Percentiles rank a stretch among this genome's conserved stretches.
Conservation (phyloP, 1,140 invertebrate species). For the Anagrus nilaparvatae region DNA sequence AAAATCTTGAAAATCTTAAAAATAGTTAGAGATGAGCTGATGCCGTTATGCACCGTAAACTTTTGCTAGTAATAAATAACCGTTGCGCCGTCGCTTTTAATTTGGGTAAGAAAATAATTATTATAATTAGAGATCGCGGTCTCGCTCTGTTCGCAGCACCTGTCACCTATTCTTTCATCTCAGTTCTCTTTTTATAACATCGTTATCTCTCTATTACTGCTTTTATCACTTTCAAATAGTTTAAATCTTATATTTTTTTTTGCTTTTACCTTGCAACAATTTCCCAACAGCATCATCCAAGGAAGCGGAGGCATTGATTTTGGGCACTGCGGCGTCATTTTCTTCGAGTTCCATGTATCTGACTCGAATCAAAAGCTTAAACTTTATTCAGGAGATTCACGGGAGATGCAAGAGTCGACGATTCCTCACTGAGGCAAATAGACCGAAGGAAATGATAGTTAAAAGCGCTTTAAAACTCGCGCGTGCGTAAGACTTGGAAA, state of each 20-base stretch:
- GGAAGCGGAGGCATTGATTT: too few relatives aligned
- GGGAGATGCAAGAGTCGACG: too few relatives aligned
- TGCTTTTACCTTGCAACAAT: constrained; percentile 33
- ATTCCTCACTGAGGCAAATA: too few relatives aligned
- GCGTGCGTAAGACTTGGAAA: too few relatives aligned
- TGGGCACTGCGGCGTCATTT: too few relatives aligned
- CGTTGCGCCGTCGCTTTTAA: constrained; percentile 36
- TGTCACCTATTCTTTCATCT: constrained; percentile 22
- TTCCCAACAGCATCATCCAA: constrained; percentile 40
- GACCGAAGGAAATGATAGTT: too few relatives aligned
- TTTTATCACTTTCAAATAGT: neutral
- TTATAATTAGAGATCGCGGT: constrained; percentile 39
- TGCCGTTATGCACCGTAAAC: neutral
- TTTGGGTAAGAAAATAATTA: constrained; percentile 37
- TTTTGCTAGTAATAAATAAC: constrained; percentile 25
- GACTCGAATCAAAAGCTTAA: too few relatives aligned
- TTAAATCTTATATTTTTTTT: neutral
- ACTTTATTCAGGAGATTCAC: too few relatives aligned
- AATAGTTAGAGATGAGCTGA: too few relatives aligned
- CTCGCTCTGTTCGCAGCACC: constrained; percentile 40
- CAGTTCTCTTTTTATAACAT: neutral
- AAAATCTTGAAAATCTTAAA: constrained; percentile 1
- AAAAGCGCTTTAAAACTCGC: too few relatives aligned
- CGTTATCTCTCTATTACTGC: neutral
- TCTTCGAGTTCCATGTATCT: neutral